Conservation (phyloP, 2,113 vertebrate species). For the Phycodurus eques region DNA sequence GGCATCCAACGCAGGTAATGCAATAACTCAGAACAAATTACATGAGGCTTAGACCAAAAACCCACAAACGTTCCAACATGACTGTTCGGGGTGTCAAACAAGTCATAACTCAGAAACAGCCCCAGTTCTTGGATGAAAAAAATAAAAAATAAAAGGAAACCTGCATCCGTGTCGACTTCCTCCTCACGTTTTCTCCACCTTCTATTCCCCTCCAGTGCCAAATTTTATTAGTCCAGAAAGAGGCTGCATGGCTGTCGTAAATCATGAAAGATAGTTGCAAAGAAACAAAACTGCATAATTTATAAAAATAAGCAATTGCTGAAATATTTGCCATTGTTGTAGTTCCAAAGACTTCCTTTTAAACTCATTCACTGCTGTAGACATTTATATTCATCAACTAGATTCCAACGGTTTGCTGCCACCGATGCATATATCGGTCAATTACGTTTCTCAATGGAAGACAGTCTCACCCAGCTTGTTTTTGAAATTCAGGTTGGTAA, state of each 20-base stretch:
- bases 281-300: constrained; percentile 8
- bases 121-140: constrained; percentile 27
- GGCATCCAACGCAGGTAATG: neutral
- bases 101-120: constrained; percentile 31
- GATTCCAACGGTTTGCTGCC: too few relatives aligned
- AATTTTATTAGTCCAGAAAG: constrained; percentile 54
- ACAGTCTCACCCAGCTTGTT: too few relatives aligned
- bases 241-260: constrained; percentile 21
- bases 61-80: neutral
- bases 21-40: neutral
- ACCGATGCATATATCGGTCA: too few relatives aligned
- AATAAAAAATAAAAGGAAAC: constrained; percentile 16
- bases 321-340: neutral
- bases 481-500: too few relatives aligned
- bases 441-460: too few relatives aligned
- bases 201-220: constrained; percentile 47
- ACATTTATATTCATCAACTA: neutral
- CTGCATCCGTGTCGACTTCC: constrained; percentile 19
- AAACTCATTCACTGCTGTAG: neutral
- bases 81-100: constrained; percentile 17
- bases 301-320: neutral
- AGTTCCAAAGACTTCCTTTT: neutral
- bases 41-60: constrained; percentile 7
- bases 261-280: neutral
- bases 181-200: constrained; percentile 28